Evolutionary conservation across 2,888 invertebrate species (phyloP).

Genomic region (Helleia helle): DNA sequence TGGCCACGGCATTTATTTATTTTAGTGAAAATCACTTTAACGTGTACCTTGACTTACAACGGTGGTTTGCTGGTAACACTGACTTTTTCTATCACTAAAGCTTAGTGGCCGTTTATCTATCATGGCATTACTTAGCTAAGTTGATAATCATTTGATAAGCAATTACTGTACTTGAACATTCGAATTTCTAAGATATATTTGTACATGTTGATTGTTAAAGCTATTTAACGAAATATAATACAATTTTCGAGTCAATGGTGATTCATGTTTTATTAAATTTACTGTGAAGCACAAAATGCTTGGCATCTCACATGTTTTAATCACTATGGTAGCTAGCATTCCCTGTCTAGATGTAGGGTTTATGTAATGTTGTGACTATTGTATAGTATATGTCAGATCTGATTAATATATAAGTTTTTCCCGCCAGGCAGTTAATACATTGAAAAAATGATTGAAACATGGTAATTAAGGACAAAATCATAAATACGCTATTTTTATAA

Average conservation of each 20-base stretch:
- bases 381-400: neutral
- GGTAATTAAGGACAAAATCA: no score
- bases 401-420: neutral
- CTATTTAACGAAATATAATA: neutral
- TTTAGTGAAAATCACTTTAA: neutral
- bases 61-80: no score
- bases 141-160: neutral
- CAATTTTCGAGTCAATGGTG: no score
- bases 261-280: neutral
- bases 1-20: neutral
- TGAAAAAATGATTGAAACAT: no score
- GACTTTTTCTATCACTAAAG: no score
- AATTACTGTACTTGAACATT: neutral
- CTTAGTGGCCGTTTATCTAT: neutral
- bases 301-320: neutral
- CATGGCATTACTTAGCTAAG: neutral
- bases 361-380: conserved; percentile 1
- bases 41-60: no score
- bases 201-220: neutral
- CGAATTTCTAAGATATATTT: neutral
- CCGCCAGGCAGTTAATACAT: no score
- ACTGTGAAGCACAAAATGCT: conserved; percentile 2
- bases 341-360: neutral
- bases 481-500: neutral
- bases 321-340: conserved; percentile 1